These are phyloP conservation scores for Theonella swinhoei DNA, from an alignment of 37 sponge, comb jelly and placozoan species.

Conservation along the genomic window DNA sequence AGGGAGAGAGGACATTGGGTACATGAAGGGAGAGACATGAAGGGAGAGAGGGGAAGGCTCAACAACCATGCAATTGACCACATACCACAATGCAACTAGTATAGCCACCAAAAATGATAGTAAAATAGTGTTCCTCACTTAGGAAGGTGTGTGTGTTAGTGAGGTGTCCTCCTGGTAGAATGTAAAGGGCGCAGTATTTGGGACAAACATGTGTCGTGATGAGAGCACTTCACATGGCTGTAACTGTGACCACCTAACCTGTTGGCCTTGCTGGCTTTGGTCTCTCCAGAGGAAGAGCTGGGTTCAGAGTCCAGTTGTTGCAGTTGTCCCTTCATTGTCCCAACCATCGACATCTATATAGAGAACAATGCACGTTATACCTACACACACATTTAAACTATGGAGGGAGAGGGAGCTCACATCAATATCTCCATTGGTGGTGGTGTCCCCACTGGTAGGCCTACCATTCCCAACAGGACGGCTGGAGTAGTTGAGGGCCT, in stretches of 20 bases:
- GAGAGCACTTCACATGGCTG: no score
- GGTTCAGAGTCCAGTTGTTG: constrained; percentile 15
- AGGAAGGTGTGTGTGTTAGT: no score
- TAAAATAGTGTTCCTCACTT: background rate
- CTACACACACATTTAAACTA: background rate
- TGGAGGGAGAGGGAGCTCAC: background rate
- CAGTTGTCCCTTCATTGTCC: constrained; percentile 57
- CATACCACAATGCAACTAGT: background rate
- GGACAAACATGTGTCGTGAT: background rate
- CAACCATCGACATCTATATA: constrained; percentile 38
- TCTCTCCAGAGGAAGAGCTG: background rate
- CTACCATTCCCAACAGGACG: background rate
- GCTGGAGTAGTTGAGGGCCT: constrained; percentile 41
- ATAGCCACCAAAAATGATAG: background rate
- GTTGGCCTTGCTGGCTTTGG: background rate
- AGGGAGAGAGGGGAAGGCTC: constrained; percentile 6
- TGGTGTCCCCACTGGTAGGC: background rate
- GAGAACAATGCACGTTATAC: background rate
- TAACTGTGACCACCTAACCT: no score
- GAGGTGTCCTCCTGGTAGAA: background rate
- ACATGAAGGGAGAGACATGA: constrained; percentile 25
- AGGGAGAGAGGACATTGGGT: background rate
- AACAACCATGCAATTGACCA: background rate
- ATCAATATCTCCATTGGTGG: background rate
- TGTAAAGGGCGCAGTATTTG: background rate